phyloP scores from a whole-genome alignment of 2,797 vertebrate genomes.

The Phoebastria nigripes region DNA sequence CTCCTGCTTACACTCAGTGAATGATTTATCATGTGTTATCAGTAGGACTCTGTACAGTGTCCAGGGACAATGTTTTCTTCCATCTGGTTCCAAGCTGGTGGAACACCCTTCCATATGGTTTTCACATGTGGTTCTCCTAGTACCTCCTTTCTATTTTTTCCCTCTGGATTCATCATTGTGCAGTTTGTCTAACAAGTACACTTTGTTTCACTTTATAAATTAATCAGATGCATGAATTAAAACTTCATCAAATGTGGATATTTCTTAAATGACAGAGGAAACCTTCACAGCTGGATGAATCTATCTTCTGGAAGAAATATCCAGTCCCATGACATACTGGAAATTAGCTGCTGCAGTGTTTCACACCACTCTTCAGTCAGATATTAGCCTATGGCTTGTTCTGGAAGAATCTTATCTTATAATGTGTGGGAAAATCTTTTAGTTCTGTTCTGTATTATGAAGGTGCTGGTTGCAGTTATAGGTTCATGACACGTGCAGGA shows the following conservation, averaged over 20 bases:
- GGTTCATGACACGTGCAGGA: background rate
- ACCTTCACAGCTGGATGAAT: background rate
- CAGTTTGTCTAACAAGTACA: conserved; percentile 6
- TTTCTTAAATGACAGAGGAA: background rate
- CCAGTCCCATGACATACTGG: background rate
- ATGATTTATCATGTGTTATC: conserved; percentile 69
- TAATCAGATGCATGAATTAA: conserved; percentile 21
- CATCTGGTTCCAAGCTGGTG: conserved; percentile 67
- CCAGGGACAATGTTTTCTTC: conserved; percentile 64
- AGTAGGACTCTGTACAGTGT: conserved; percentile 65
- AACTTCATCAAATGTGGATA: background rate
- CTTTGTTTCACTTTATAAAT: conserved; percentile 39
- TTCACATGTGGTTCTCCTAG: conserved; percentile 46
- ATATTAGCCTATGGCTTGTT: background rate
- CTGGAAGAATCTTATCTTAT: background rate
- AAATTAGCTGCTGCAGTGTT: background rate
- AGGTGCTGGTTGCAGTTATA: background rate
- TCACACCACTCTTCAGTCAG: background rate
- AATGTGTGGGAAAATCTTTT: background rate
- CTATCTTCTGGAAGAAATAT: background rate
- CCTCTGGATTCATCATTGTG: background rate
- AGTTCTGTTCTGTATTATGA: background rate
- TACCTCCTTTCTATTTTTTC: background rate
- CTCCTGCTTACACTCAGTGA: conserved; percentile 54
- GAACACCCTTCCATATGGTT: conserved; percentile 57